Conservation (phyloP, 1,140 invertebrate species). For the Sipha flava region DNA sequence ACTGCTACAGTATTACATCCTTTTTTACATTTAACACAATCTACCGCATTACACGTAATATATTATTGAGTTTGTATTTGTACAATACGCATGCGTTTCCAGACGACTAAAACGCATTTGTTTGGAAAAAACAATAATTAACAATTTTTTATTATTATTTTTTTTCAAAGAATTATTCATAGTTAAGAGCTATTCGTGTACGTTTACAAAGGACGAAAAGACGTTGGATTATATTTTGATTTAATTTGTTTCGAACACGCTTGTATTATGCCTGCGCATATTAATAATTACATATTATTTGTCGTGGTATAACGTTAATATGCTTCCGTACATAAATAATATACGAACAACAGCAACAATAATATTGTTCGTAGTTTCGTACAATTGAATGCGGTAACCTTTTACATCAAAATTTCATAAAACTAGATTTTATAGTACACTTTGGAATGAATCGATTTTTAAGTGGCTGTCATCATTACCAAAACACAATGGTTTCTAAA, state of each 20-base stretch:
- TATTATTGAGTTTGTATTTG: not conserved
- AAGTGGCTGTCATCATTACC: not conserved
- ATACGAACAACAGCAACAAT: too few relatives aligned
- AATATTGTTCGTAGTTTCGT: not conserved
- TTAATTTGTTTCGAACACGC: not conserved
- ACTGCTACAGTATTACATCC: not conserved
- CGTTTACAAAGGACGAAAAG: not conserved
- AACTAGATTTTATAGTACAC: not conserved
- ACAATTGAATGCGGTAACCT: not conserved
- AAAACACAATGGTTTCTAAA: not conserved
- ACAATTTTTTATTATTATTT: not conserved
- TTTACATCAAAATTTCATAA: not conserved
- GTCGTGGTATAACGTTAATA: not conserved
- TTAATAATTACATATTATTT: not conserved
- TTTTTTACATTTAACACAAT: not conserved
- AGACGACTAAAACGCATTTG: not conserved
- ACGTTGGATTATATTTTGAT: not conserved
- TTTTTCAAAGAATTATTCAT: not conserved
- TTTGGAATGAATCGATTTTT: not conserved
- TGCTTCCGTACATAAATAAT: not conserved
- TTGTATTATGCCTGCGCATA: not conserved
- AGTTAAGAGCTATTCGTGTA: not conserved
- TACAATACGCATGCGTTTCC: not conserved
- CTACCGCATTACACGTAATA: not conserved
- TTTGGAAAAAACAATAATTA: not conserved